Evolutionary conservation across 2,888 invertebrate species (phyloP).

Genomic region (Calameuta idolon): DNA sequence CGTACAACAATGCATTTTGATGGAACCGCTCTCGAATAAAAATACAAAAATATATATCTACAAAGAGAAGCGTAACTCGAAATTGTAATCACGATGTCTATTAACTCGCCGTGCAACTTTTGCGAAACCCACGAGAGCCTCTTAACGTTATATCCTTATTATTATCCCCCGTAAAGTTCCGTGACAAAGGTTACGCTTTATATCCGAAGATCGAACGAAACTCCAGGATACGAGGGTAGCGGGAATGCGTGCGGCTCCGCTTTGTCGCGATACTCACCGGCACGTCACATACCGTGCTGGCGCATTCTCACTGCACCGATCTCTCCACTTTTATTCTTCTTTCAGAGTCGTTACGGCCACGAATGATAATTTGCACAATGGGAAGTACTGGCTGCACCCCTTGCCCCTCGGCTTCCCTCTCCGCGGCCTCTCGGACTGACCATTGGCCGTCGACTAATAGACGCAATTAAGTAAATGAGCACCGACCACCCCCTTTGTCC

Average conservation of each 20-base stretch:
- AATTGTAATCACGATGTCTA: not conserved
- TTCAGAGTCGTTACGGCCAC: constrained; percentile 4
- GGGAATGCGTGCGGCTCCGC: constrained; percentile 47
- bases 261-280: constrained; percentile 37
- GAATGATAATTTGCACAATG: constrained; percentile 4
- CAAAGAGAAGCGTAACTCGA: not conserved
- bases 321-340: constrained; percentile 1
- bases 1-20: constrained; percentile 2
- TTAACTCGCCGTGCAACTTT: not conserved
- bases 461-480: constrained; percentile 50
- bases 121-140: not conserved
- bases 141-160: not conserved
- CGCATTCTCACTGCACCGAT: constrained; percentile 26
- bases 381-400: not conserved
- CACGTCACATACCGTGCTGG: constrained; percentile 37
- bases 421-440: not conserved
- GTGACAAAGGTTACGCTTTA: not conserved
- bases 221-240: not conserved
- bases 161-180: not conserved
- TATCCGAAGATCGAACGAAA: not conserved
- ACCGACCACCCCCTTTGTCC: constrained; percentile 14
- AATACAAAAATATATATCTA: not conserved
- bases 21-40: not conserved
- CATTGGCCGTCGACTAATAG: not conserved
- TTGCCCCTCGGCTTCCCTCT: not conserved